Evolutionary conservation across 2,113 vertebrate genomes (phyloP), one percentile per base, ranked within the genome.

Genomic region (Megaceryle torquata): DNA sequence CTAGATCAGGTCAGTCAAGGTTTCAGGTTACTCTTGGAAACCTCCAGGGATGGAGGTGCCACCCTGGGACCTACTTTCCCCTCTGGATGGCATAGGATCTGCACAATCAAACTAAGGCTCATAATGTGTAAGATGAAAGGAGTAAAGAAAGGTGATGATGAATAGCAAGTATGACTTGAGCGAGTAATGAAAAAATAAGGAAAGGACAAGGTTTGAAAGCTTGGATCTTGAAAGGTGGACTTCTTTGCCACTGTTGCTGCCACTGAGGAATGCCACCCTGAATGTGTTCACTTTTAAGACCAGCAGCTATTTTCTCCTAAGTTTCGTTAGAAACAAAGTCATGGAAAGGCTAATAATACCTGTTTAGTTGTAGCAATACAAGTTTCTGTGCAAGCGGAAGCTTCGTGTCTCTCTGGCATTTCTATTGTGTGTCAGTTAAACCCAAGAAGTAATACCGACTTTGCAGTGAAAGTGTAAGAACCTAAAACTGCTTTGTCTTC

Each of bases 1-100:
- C 68, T 91, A 88, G 83, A 86, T 91, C 83, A 83, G 71, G 71
- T 91, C 80, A 86, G 72, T 86, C 41, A 80, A 29, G 63, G 76
- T 69, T 92, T 92, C 69, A 65, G 39, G 79, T 93, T 76, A 54
- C 76, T 80, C 24, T 83, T 65, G 33, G 72, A 86, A 81, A 21
- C 33, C n/a, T 74, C 12, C 41, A 65, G 76, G 71, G 63, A 24
- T 88, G 63, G 54, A 86, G 54, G n/a, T 89, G 51, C 50, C 77
- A 70, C 15, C 21, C 68, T 89, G 68, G 64, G 61, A n/a, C 67
- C 68, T 92, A 18, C 26, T 65, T 93, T 90, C 41, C 50, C 26
- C 18, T 59, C 41, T 24, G 1, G 81, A 10, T 81, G 74, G 9
- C 3, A 2, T 69, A 70, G 77, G 60, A 70, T 54, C 44, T 83